Evolutionary conservation across 2,113 vertebrate genomes (phyloP).

Genomic region (Gobio gobio): DNA sequence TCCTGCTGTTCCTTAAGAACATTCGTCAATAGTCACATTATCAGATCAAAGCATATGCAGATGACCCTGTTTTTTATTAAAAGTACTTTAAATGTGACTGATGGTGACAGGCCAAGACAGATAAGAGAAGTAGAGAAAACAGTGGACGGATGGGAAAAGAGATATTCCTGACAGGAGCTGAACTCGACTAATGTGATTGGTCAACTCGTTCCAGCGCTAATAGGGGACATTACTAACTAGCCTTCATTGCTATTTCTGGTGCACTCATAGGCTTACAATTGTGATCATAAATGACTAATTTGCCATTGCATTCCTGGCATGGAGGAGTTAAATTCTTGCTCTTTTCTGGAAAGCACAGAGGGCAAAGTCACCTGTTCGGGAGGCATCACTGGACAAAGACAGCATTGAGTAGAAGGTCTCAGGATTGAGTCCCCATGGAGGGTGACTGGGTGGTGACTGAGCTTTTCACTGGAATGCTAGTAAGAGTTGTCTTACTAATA

Average conservation of each 20-base stretch:
- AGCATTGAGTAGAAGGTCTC: conserved; percentile 59
- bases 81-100: conserved; percentile 11
- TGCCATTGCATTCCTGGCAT: neutral
- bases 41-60: conserved; percentile 69
- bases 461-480: conserved; percentile 17
- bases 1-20: conserved; percentile 43
- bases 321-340: conserved; percentile 43
- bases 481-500: conserved; percentile 13
- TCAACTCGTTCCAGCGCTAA: conserved; percentile 28
- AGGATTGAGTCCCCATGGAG: conserved; percentile 20
- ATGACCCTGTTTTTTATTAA: conserved; percentile 59
- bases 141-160: conserved; percentile 44
- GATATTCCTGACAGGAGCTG: neutral
- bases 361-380: conserved; percentile 66
- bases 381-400: conserved; percentile 65
- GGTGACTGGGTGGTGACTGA: neutral
- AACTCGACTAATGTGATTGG: conserved; percentile 34
- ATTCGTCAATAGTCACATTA: conserved; percentile 52
- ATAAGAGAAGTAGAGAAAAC: neutral
- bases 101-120: conserved; percentile 5
- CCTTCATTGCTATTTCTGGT: conserved; percentile 50
- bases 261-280: neutral
- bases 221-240: neutral
- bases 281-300: conserved; percentile 9
- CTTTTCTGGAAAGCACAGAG: conserved; percentile 33